Evolutionary conservation across 2,797 vertebrate genomes (phyloP).

Genomic region (Centroberyx gerrardi): DNA sequence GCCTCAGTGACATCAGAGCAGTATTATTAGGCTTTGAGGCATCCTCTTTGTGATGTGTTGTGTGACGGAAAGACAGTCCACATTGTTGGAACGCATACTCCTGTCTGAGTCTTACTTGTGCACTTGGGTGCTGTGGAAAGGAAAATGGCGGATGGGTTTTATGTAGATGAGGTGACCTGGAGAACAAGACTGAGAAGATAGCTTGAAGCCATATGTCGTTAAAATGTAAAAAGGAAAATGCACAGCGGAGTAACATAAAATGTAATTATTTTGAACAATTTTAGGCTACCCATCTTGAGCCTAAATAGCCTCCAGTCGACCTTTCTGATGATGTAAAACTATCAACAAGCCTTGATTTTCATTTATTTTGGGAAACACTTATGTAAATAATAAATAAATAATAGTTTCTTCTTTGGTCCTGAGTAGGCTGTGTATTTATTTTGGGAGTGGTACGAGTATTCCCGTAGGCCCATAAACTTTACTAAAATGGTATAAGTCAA

Average conservation of each 20-base stretch:
- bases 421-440: neutral
- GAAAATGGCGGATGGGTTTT: conserved; percentile 69
- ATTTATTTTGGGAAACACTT: neutral
- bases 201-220: neutral
- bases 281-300: neutral
- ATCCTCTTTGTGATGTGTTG: conserved; percentile 18
- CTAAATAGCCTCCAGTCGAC: neutral
- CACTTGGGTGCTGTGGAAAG: conserved; percentile 51
- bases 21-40: conserved; percentile 46
- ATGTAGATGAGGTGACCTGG: conserved; percentile 32
- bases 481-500: no score
- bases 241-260: conserved; percentile 1
- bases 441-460: conserved; percentile 3
- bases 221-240: conserved; percentile 1
- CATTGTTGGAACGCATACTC: conserved; percentile 42
- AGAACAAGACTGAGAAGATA: neutral
- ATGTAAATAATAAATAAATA: neutral
- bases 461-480: neutral
- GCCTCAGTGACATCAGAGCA: conserved; percentile 61
- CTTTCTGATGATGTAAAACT: conserved; percentile 2
- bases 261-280: conserved; percentile 1
- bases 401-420: neutral
- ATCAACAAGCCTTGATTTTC: neutral
- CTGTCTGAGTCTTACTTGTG: conserved; percentile 29
- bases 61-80: conserved; percentile 31